Base-by-base conservation (phyloP, 2,113 vertebrate genomes). In the Tupaia chinensis region DNA sequence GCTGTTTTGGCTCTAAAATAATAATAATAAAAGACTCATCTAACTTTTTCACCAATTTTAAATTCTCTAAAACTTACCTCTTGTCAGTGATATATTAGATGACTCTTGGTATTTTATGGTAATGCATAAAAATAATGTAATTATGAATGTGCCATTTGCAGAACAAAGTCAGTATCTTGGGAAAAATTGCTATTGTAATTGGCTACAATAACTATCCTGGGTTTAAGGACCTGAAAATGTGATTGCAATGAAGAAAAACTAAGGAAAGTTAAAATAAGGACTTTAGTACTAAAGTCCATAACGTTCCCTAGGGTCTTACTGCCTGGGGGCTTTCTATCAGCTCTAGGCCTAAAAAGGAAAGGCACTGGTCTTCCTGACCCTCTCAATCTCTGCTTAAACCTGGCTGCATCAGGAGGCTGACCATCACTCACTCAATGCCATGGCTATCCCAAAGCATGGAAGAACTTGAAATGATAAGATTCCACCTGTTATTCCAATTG, bases 71-170 rank as follows among this genome's bases (percentile, higher is more conserved):
- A 95, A 92, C 68, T 87, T 84, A 95, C 23, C 20, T 73, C 87
- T 85, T 91, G 68, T 92, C 80, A 95, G 70, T 91, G 81, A 96
- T 81, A 80, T 90, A 96, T 97, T 90, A 94, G 90, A 84, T 93
- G 78, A 94, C 87, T 95, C 54, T 93, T 95, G 77, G 93, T 90
- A 96, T 95, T 96, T 95, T 93, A 87, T 87, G 68, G 53, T 66
- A 73, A 84, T 74, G 34, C 80, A 96, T 97, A 92, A 96, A 95
- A 97, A 95, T 97, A 97, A 97, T 94, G 66, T 93, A 93, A 95
- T 95, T 95, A 97, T 95, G 63, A 90, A 93, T 81, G 80, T 95
- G 92, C 63, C 96, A 96, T 95, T 96, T 97, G 77, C 80, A 93
- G 77, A 97, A 97, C 73, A 85, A 97, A 97, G 87, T 89, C 66